Conservation (phyloP, 1,140 invertebrate species). For the Pectinophora gossypiella region DNA sequence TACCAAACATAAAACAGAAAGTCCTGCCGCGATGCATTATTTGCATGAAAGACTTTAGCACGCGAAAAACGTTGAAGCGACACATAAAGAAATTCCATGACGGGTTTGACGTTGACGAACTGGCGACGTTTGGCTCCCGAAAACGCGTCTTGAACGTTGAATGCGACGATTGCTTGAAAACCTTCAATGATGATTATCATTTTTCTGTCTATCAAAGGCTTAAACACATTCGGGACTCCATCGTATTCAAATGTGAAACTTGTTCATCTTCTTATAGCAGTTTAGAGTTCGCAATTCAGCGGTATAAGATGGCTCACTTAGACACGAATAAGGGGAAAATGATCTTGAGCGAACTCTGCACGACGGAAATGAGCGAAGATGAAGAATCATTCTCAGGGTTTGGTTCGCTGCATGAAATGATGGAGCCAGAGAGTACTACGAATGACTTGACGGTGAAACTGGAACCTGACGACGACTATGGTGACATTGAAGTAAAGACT, state of each 20-base stretch:
- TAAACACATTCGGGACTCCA: constrained; percentile 30
- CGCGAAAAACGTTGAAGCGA: constrained; percentile 47
- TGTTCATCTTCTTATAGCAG: constrained; percentile 36
- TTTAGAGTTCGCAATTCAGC: constrained; percentile 47
- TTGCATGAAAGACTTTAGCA: constrained; percentile 58
- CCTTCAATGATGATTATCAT: constrained; percentile 38
- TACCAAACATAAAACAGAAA: constrained; percentile 19
- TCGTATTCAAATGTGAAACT: constrained; percentile 43
- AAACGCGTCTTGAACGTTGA: constrained; percentile 31
- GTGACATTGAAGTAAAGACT: too few species aligned
- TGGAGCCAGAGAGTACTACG: constrained; percentile 27
- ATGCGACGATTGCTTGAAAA: constrained; percentile 46
- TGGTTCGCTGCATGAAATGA: constrained; percentile 16
- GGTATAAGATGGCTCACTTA: constrained; percentile 29
- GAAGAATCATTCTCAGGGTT: constrained; percentile 13
- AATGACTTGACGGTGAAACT: constrained; percentile 20
- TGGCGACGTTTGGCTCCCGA: constrained; percentile 37
- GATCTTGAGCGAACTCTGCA: constrained; percentile 52
- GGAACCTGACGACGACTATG: too few species aligned
- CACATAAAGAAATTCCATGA: constrained; percentile 56
- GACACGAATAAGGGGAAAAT: constrained; percentile 33
- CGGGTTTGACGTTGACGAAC: constrained; percentile 43
- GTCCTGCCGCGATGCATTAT: constrained; percentile 42
- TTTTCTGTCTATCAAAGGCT: constrained; percentile 28
- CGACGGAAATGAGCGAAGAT: constrained; percentile 45